Base-by-base conservation (phyloP, 2,888 invertebrate species). In the Baccha elongata region DNA sequence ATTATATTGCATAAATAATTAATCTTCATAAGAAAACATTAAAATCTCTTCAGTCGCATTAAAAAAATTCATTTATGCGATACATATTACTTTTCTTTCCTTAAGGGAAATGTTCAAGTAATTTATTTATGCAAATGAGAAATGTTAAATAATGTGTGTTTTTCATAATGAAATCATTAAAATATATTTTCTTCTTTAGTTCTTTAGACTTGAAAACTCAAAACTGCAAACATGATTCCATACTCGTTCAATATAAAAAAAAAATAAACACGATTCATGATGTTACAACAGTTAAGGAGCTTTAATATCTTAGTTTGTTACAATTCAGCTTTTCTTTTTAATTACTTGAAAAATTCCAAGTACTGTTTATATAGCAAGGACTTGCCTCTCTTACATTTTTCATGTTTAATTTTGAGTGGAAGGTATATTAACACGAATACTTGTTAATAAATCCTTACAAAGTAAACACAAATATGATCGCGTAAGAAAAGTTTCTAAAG, bases 381-480 rank as follows among this genome's bases (percentile, higher is more conserved):
- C 53, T 68, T 15, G 2, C 42, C 6, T 11, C 15, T 10, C 35
- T 19, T 26, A 11, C 15, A 6, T 35, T 3, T 53, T 48, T 37
- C 23, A 8, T 65, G 64, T n/a, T 69, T 65, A 55, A 64, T 80
- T 64, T 69, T 62, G 13, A 40, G 40, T 50, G 26, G 15, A 48
- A 35, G 62, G n/a, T n/a, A 58, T 65, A 68, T 79, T 62, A 73
- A 73, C 64, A 73, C 53, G 80, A 74, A 74, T 69, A 50, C 80
- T 74, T 75, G 50, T 80, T 64, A 69, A 80, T 69, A 74, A 74
- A 74, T 42, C 55, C 62, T 7, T 19, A 48, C 55, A 55, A 53
- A 55, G 40, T 55, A 35, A 19, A 74, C 37, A 68, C 64, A 40
- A 62, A 40, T 40, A 11, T 3, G 50, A 62, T 62, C 50, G 55